Percentiles rank a stretch among this genome's conserved stretches.
phyloP scores from a whole-genome alignment of 2,113 vertebrate species.

The Castor canadensis region DNA sequence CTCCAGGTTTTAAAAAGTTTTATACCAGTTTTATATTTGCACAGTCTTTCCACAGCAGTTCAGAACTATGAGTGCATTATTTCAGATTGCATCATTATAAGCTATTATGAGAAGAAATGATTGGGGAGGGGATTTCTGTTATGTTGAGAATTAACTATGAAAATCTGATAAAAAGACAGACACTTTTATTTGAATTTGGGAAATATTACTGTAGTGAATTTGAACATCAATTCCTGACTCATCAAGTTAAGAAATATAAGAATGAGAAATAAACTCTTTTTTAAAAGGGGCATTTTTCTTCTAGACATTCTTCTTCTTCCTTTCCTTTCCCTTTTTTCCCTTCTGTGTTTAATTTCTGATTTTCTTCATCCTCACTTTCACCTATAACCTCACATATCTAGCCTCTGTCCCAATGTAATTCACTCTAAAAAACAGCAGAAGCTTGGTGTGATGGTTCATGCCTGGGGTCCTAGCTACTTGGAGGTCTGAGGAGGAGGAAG shows the following conservation, averaged over 20 bases:
- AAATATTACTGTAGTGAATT: background rate
- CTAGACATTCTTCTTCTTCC: background rate
- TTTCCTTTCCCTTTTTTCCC: background rate
- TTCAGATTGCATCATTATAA: background rate
- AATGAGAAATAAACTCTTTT: background rate
- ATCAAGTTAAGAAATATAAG: background rate
- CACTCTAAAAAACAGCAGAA: background rate
- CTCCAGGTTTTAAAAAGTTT: background rate
- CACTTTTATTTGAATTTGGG: background rate
- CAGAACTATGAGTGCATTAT: too few relatives aligned
- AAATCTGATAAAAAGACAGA: background rate
- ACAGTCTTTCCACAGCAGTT: background rate
- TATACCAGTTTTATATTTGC: background rate
- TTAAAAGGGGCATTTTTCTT: background rate
- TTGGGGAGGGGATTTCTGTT: background rate
- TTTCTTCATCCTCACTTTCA: background rate
- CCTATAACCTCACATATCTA: background rate
- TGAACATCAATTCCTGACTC: background rate
- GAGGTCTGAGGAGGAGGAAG: too few relatives aligned
- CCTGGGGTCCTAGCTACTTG: too few relatives aligned
- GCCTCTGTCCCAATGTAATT: background rate
- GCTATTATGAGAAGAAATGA: background rate
- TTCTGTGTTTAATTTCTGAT: background rate
- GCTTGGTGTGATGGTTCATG: too few relatives aligned
- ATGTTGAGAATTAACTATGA: background rate